phyloP scores from a whole-genome alignment of 1,140 invertebrate genomes.

The Caligus rogercresseyi region DNA sequence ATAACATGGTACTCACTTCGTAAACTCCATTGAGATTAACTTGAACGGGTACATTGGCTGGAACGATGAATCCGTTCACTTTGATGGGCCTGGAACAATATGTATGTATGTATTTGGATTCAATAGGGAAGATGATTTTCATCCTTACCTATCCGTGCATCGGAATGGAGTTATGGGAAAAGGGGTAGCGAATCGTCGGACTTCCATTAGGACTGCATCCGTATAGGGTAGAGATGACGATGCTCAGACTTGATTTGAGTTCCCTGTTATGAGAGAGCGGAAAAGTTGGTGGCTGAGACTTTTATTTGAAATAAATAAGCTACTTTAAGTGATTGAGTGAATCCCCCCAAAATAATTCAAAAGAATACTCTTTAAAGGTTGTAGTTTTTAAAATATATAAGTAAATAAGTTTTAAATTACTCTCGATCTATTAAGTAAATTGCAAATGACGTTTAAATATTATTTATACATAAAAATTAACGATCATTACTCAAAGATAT shows the following conservation, averaged over 20 bases:
- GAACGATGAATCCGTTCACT: conserved; percentile 1
- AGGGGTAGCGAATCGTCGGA: conserved; percentile 58
- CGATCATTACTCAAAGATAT: too few species aligned
- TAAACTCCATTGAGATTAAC: conserved; percentile 7
- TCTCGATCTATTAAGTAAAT: too few species aligned
- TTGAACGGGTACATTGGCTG: conserved; percentile 10
- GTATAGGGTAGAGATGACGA: conserved; percentile 47
- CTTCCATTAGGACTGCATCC: conserved; percentile 68
- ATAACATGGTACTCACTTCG: conserved; percentile 10
- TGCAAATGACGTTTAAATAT: too few species aligned
- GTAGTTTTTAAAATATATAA: too few species aligned
- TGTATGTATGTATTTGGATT: neutral
- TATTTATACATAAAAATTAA: too few species aligned
- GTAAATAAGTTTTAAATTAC: too few species aligned
- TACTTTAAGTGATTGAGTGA: too few species aligned
- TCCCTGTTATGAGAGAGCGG: too few species aligned
- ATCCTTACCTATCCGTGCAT: conserved; percentile 37
- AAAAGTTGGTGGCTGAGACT: too few species aligned
- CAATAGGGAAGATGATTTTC: neutral
- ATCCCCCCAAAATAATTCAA: too few species aligned
- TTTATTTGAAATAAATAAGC: too few species aligned
- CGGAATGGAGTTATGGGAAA: conserved; percentile 76
- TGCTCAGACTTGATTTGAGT: neutral
- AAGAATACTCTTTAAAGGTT: too few species aligned
- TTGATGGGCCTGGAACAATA: neutral